A percentile compares a stretch with the other conserved stretches of the same genome.
Evolutionary conservation across 2,113 vertebrate species (phyloP).

Genomic region (Cynocephalus volans): DNA sequence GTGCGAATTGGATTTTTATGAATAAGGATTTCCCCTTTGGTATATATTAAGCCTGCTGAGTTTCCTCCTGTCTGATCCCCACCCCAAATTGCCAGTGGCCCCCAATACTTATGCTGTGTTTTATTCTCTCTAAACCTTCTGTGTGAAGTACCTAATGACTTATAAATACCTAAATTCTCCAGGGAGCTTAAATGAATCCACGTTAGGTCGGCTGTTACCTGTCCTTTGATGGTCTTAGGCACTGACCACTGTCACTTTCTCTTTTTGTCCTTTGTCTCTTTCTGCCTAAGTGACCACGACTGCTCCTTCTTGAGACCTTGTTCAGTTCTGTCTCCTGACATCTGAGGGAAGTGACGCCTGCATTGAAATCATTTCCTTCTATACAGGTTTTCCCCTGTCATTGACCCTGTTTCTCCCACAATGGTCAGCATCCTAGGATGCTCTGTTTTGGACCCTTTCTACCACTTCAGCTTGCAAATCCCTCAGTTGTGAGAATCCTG

Average conservation of each 20-base stretch:
- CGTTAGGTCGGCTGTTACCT: neutral
- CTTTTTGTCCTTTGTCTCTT: neutral
- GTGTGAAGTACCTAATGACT: neutral
- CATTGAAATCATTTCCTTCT: conserved; percentile 30
- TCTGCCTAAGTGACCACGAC: neutral
- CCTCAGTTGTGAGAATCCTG: rapidly evolving
- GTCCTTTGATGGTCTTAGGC: neutral
- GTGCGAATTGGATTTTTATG: neutral
- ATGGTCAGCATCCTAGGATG: neutral
- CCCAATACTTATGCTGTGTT: neutral
- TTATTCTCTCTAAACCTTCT: neutral
- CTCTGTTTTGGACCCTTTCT: neutral
- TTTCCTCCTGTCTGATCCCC: neutral
- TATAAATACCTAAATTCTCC: neutral
- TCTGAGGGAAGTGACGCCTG: conserved; percentile 11
- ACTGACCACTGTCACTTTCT: neutral
- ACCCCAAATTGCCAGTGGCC: neutral
- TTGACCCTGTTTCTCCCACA: neutral
- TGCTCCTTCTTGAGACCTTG: neutral
- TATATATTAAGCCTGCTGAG: neutral
- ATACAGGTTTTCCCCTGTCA: neutral
- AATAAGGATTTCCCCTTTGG: neutral
- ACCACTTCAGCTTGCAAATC: neutral
- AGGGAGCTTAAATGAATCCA: neutral
- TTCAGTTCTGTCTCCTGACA: neutral